Conservation (phyloP, 2,113 vertebrate species). For the Brachypteracias leptosomus region DNA sequence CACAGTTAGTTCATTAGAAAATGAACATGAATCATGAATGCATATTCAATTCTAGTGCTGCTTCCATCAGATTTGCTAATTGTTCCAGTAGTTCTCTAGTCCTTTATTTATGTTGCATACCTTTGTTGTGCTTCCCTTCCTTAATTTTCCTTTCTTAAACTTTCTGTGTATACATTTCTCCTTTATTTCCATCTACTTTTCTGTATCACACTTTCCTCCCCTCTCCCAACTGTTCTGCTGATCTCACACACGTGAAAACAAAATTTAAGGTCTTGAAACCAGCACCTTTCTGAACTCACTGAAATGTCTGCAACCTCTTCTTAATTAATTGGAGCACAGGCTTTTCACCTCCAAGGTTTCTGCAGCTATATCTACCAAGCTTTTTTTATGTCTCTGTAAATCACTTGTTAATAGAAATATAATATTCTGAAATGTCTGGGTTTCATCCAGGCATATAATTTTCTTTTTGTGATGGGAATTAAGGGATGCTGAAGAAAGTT, state of each 20-base stretch:
- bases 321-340: background rate
- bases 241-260: background rate
- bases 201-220: background rate
- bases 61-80: background rate
- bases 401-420: background rate
- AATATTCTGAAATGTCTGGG: background rate
- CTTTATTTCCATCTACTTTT: background rate
- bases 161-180: background rate
- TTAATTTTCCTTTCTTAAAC: background rate
- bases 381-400: background rate
- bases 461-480: slow-evolving; percentile 10
- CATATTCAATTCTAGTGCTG: background rate
- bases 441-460: slow-evolving; percentile 5
- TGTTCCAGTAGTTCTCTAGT: background rate
- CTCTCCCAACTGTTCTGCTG: background rate
- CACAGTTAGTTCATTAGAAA: background rate
- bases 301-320: background rate
- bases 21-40: background rate
- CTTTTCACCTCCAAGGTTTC: background rate
- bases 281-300: background rate
- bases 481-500: background rate
- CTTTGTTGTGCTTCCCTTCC: background rate
- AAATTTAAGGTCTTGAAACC: background rate
- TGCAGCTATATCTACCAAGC: background rate
- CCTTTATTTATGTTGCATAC: background rate